phyloP scores from a whole-genome alignment of 2,888 invertebrate genomes.

The Thereva unica region DNA sequence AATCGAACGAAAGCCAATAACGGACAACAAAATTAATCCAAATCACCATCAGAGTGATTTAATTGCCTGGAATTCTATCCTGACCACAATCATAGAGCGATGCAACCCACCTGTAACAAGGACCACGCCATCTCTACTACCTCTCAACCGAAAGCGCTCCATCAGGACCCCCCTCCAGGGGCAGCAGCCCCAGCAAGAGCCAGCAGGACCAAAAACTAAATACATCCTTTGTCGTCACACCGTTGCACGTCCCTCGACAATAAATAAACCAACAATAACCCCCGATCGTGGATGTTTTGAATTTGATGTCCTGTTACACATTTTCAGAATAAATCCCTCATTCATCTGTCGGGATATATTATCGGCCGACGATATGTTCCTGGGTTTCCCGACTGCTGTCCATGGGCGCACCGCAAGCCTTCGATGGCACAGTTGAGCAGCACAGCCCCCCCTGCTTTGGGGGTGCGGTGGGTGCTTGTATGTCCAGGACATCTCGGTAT shows the following conservation, averaged over 20 bases:
- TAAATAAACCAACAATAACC: conserved; percentile 38
- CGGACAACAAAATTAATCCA: conserved; percentile 59
- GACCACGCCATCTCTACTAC: neutral
- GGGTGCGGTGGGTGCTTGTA: neutral
- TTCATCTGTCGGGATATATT: conserved; percentile 45
- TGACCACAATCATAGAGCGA: conserved; percentile 49
- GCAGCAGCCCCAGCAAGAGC: conserved; percentile 5
- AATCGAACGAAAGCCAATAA: conserved; percentile 52
- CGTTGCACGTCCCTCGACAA: conserved; percentile 26
- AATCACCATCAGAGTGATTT: conserved; percentile 60
- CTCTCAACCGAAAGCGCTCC: no score
- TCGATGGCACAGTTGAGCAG: no score
- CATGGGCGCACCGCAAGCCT: no score
- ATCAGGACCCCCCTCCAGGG: neutral
- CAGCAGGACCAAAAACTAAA: conserved; percentile 13
- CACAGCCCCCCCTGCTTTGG: neutral
- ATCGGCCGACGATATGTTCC: conserved; percentile 28
- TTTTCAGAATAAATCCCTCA: conserved; percentile 47
- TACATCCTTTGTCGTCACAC: conserved; percentile 33
- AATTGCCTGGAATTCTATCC: conserved; percentile 57
- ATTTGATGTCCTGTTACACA: conserved; percentile 45
- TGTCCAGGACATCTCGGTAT: conserved; percentile 12
- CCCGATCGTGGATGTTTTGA: conserved; percentile 36
- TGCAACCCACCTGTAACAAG: conserved; percentile 32
- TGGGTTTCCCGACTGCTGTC: conserved; percentile 18